phyloP scores from a whole-genome alignment of 2,888 invertebrate genomes.

The Linyphia triangularis region DNA sequence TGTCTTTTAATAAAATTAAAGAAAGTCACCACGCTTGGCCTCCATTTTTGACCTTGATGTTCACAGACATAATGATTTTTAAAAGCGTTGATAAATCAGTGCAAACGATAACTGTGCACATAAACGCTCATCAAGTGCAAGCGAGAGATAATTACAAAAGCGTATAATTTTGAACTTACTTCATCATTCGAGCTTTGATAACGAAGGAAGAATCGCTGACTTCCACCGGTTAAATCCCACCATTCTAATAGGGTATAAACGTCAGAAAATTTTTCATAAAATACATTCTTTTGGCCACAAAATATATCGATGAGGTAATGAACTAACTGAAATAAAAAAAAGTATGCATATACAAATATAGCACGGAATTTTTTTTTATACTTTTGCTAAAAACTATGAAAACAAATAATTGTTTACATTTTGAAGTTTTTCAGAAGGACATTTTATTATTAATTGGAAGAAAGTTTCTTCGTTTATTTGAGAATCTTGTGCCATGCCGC shows the following conservation, averaged over 20 bases:
- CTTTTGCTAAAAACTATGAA: background rate
- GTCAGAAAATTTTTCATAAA: constrained; percentile 45
- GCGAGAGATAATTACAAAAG: no score
- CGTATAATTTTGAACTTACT: no score
- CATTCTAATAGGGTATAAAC: constrained; percentile 53
- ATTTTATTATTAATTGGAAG: constrained; percentile 35
- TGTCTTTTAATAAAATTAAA: no score
- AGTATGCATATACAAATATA: background rate
- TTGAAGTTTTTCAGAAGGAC: constrained; percentile 31
- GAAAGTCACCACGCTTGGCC: no score
- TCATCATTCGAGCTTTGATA: background rate
- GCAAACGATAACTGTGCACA: no score
- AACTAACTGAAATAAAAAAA: constrained; percentile 45
- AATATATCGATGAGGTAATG: constrained; percentile 59
- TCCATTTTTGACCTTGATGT: no score
- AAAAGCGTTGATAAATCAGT: no score
- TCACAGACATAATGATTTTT: no score
- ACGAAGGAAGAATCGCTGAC: constrained; percentile 12
- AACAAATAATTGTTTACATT: constrained; percentile 21
- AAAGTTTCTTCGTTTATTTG: background rate
- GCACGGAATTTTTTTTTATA: background rate
- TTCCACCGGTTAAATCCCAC: constrained; percentile 43
- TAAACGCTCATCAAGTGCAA: no score
- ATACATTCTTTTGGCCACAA: constrained; percentile 39
- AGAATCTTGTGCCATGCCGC: background rate